Evolutionary conservation across 2,888 invertebrate species (phyloP), one percentile per base, ranked within the genome.

Genomic region (Charanyca ferruginea): DNA sequence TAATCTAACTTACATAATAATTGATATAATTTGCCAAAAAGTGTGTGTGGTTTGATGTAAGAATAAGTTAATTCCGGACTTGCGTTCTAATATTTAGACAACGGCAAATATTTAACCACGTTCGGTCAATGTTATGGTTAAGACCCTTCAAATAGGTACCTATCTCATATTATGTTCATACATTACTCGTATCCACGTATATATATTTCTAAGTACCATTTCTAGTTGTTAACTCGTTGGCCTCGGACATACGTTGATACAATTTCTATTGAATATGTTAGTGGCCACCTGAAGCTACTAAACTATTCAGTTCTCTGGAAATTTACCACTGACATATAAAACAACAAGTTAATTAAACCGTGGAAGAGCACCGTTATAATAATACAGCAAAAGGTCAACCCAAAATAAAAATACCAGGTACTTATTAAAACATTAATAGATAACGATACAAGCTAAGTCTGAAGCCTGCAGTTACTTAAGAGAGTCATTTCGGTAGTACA

Each of bases 371-470:
- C 16, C 42, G 41, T 20, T n/a, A 32, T 32, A 32, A 11, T 28
- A 1, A 38, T n/a, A 28, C 22, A 61, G 25, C 7, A 41, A 16
- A 68, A 74, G 68, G 74, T 38, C 35, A 7, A 35, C 28, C 23
- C 28, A 32, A 58, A n/a, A 20, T 38, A 45, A 41, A 28, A 42
- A n/a, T n/a, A 20, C 38, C 38, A 28, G 42, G 22, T 45, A 42
- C 20, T 66, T 68, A 81, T 81, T 62, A 74, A 73, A 79, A 60
- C 48, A 45, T 81, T 55, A 75, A 81, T 81, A 81, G 13, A 44
- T 73, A 70, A 70, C 68, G 66, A 59, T 54, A n/a, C 48, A 48
- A 5, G 8, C 32, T 16, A 22, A 9, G 52, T 22, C 25, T 52
- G 22, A 47, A 45, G 38, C 28, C 7, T 25, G 32, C 20, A 32